Conservation (phyloP, 2,113 vertebrate genomes). For the Alethe castanea region DNA sequence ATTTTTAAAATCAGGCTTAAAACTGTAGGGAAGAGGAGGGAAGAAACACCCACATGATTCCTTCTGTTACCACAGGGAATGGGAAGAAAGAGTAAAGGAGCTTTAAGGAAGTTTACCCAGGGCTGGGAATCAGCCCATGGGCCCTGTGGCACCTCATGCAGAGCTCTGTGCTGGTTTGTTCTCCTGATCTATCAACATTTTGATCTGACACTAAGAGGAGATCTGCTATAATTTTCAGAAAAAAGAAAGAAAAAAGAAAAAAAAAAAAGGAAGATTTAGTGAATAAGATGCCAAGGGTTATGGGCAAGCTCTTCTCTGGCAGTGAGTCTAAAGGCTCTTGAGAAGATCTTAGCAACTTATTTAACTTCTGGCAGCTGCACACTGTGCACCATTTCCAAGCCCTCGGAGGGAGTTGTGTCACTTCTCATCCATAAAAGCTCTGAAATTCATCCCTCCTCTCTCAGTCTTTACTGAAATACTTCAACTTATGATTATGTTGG, state of each 20-base stretch:
- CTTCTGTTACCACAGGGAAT: neutral
- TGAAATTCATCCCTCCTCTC: neutral
- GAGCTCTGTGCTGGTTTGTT: neutral
- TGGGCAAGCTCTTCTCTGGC: neutral
- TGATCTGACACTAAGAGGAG: neutral
- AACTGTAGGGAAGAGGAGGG: neutral
- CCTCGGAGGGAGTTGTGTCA: neutral
- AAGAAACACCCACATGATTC: neutral
- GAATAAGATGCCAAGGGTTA: neutral
- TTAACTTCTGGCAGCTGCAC: neutral
- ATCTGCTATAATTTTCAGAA: neutral
- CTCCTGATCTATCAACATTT: neutral
- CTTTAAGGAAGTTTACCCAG: neutral
- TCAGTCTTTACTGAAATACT: neutral
- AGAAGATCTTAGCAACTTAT: neutral
- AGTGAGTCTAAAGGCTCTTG: neutral
- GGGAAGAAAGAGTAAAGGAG: neutral
- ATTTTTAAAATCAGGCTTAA: neutral
- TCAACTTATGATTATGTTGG: neutral
- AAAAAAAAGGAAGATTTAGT: neutral
- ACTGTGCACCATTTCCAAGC: neutral
- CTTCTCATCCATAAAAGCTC: neutral
- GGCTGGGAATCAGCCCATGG: neutral
- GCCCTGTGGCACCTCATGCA: neutral
- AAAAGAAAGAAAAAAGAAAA: too few species aligned